A percentile compares a stretch with the other conserved stretches of the same genome.
Evolutionary conservation across 2,888 invertebrate genomes (phyloP).

Genomic region (Drosophila prolongata): DNA sequence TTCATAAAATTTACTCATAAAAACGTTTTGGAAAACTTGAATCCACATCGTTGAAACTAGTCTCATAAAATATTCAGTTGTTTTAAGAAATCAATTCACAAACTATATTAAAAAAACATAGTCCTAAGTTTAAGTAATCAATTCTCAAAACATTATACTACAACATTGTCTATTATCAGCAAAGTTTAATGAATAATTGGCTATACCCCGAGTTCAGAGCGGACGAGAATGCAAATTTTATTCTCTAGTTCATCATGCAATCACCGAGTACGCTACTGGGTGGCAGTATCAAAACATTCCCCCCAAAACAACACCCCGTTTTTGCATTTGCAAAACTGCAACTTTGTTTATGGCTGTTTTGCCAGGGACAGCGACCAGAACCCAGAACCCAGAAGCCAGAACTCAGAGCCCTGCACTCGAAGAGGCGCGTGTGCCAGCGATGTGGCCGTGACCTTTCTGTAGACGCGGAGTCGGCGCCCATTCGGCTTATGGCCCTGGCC

Average conservation of each 20-base stretch:
- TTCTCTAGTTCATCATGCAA: slow-evolving; percentile 7
- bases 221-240: slow-evolving; percentile 13
- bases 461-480: slow-evolving; percentile 71
- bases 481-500: slow-evolving; percentile 47
- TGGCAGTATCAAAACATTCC: slow-evolving; percentile 6
- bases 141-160: not conserved
- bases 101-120: too few relatives aligned
- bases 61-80: too few relatives aligned
- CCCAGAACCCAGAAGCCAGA: slow-evolving; percentile 1
- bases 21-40: too few relatives aligned
- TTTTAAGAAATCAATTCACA: too few relatives aligned
- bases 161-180: not conserved
- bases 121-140: too few relatives aligned
- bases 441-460: slow-evolving; percentile 71
- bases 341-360: slow-evolving; percentile 48
- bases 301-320: not conserved
- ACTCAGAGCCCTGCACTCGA: slow-evolving; percentile 3
- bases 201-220: slow-evolving; percentile 2
- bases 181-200: not conserved
- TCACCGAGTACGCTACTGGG: slow-evolving; percentile 4
- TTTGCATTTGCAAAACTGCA: slow-evolving; percentile 44
- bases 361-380: slow-evolving; percentile 27
- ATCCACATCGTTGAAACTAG: too few relatives aligned
- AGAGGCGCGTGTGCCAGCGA: slow-evolving; percentile 38
- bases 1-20: not conserved